These are phyloP conservation scores for Xanthia icteritia DNA, from an alignment of 2,888 invertebrate species.

Conservation along the genomic window DNA sequence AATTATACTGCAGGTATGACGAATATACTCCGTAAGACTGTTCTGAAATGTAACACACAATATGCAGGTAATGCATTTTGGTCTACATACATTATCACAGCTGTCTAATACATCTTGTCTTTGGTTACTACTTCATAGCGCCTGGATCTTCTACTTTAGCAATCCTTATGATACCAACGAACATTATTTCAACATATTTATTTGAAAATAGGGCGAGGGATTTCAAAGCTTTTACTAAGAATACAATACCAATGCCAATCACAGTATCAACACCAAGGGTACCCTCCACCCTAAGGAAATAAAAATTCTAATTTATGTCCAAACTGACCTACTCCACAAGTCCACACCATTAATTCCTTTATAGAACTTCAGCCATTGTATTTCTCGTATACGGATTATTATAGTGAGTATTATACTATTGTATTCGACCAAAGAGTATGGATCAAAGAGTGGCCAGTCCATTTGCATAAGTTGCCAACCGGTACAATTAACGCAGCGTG, in stretches of 20 bases:
- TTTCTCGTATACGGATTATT: slow-evolving; percentile 53
- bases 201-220: slow-evolving; percentile 22
- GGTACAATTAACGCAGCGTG: slow-evolving; percentile 54
- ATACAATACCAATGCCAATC: slow-evolving; percentile 53
- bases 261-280: slow-evolving; percentile 45
- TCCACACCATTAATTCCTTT: slow-evolving; percentile 59
- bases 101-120: not conserved
- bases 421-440: slow-evolving; percentile 48
- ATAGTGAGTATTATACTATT: slow-evolving; percentile 52
- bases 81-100: not conserved
- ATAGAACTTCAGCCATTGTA: slow-evolving; percentile 45
- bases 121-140: not conserved
- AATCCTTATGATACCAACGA: not conserved
- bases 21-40: not conserved
- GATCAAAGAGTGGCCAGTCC: slow-evolving; percentile 48
- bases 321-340: slow-evolving; percentile 55
- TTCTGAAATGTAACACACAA: slow-evolving; percentile 6
- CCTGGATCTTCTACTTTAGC: not conserved
- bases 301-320: slow-evolving; percentile 60
- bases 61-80: slow-evolving; percentile 2
- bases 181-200: slow-evolving; percentile 13
- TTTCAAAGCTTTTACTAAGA: slow-evolving; percentile 28
- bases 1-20: not conserved
- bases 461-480: slow-evolving; percentile 58
- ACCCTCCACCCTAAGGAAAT: slow-evolving; percentile 56